Evolutionary conservation across 2,797 vertebrate genomes (phyloP), one percentile per base, ranked within the genome.

Genomic region (Anniella stebbinsi): DNA sequence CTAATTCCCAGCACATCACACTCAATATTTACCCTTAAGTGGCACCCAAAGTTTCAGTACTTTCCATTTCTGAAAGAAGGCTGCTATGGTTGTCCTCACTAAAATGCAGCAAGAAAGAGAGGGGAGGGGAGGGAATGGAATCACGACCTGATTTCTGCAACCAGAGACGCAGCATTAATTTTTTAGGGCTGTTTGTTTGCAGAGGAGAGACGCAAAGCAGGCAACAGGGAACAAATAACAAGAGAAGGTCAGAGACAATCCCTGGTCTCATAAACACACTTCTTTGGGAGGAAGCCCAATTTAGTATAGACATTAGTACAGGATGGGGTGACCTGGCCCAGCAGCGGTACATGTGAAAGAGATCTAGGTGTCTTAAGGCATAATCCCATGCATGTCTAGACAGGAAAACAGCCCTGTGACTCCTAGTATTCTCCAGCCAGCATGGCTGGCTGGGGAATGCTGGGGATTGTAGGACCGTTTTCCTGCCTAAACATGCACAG

Each of bases 1-100:
- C 91, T 95, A 93, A 96, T 95, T 94, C 93, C 89, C 92, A 87
- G 89, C 92, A 72, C 84, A 92, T 93, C 93, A 89, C 92, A 87
- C 89, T 94, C 95, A 93, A 92, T 94, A 94, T 95, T 95, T 95
- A 95, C 87, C 89, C 85, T 88, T 92, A 90, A 92, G 88, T 94
- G 87, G 41, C 85, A 88, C 57, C 73, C 87, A 81, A 86, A 94
- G 80, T 91, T 94, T 86, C 80, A 67, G 76, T 86, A 91, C 92
- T 93, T 91, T 94, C 89, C 94, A 75, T 90, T 93, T 86, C 80
- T 88, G 91, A 93, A 69, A 92, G 51, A 86, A 92, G 92, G 88
- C 87, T 48, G 75, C 38, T 41, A 36, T 60, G 93, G 76, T 88
- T 90, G 93, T 88, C 89, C 75, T 94, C 91, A 88, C 91, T 92